Base-by-base conservation (phyloP, 2,797 vertebrate genomes). In the Poeciliopsis presidionis region DNA sequence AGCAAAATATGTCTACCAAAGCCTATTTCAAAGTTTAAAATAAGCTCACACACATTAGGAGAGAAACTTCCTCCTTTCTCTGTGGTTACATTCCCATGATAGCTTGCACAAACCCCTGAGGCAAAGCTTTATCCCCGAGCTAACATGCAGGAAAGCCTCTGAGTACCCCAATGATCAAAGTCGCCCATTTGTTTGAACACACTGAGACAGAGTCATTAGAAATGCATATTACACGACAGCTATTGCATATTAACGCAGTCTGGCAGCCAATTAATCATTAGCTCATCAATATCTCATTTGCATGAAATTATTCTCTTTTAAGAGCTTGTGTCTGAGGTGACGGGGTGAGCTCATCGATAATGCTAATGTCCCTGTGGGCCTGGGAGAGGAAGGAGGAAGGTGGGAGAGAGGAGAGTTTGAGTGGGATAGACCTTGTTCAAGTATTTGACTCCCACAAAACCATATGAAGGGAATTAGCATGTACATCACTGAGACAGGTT, bases 301-400 rank as follows among this genome's bases (percentile, higher is more conserved):
- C 98, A 99, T 99, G 97, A 98, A 97, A 97, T 97, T 97, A 97
- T 98, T 98, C 96, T 97, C 97, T 98, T 97, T 98, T 97, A 98
- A 97, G 97, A 96, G 96, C 97, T 96, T 94, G 95, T 95, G 97
- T 98, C 97, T 96, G 96, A 96, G 97, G 97, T 99, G 97, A 98
- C 96, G 91, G 93, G 97, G 96, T 97, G 97, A 97, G 95, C 96
- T 98, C 97, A 98, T 99, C 95, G 97, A 99, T 99, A 99, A 99
- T 99, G 98, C 94, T 98, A 99, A 99, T 99, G 94, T 94, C 89
- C 93, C 96, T 93, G 96, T 95, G 96, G 96, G 95, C 95, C 94
- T 95, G 96, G 93, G 93, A 93, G 94, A 95, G 94, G 93, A 92
- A 96, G 84, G 76, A 67, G 65, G 77, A 81, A 80, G 81, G 84